Base-by-base conservation (phyloP, 2,888 invertebrate species). In the Strigamia crassipes region DNA sequence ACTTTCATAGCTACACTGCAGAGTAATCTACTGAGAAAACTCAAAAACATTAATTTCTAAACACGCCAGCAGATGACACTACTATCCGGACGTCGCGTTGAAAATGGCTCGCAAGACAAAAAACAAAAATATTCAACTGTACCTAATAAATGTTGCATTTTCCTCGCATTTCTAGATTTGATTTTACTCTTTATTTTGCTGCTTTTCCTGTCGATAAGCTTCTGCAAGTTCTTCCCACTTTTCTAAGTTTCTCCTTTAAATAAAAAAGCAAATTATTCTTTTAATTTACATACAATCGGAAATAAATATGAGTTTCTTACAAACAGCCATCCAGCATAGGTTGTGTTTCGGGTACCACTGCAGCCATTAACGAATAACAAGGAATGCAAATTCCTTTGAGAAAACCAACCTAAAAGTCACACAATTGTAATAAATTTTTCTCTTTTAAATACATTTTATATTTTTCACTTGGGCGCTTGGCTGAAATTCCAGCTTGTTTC, bases 361-460 rank as follows among this genome's bases (percentile, higher is more conserved):
- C 88, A 80, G 90, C 88, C 78, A 95, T 89, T 80, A 94, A 89
- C 21, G 90, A 90, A 86, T 95, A 95, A 87, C 95, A 95, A 0
- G 95, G 94, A 66, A 94, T 88, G 87, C 95, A 95, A 83, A 95
- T 94, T 79, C 93, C 93, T 83, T 90, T 92, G 82, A 95, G 88
- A 86, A 95, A 95, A 0, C 94, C 94, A 79, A 94, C 94, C 92
- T 92, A 38, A 87, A 42, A 84, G 83, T 61, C 81, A 80, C 80
- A 79, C 42, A 78, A 61, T 79, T 34, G 23, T 18, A n/a, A 13
- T 42, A 73, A 41, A 51, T 56, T 18, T 10, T 42, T 56, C 1
- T 31, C 31, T 61, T 31, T 56, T 81, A 66, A 21, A 78, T 27
- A 3, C 3, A 27, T 27, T 78, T 18, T 27, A 61, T 51, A 10